Evolutionary conservation across 2,113 vertebrate species (phyloP), one percentile per base, ranked within the genome.

Genomic region (Xiphorhynchus elegans): DNA sequence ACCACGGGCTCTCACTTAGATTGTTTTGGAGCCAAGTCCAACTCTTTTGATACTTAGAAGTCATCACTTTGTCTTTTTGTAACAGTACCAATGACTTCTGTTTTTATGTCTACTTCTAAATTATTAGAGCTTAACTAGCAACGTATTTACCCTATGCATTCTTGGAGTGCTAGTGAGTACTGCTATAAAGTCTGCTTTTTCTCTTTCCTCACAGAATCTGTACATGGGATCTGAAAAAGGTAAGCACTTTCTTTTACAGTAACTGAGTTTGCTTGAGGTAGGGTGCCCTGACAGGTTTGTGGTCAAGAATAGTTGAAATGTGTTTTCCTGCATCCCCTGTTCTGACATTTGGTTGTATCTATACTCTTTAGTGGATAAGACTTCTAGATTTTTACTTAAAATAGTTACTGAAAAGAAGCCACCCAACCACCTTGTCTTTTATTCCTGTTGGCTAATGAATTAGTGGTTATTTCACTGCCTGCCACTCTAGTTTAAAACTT

Each of bases 181-280:
- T 93, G 79, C 66, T 97, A 5, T 95, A 88, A 85, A 81, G 19
- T 49, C 37, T 94, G 29, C 17, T 29, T 63, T 95, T 94, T 76
- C 55, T 87, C 16, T 84, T 93, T 87, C 62, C 85, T 91, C 69
- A 11, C 96, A 99, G 99, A 99, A 99, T 96, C 98, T 99, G 31
- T 99, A 98, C 96, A 98, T 99, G 99, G 99, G 99, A 69, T 99
- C 99, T 62, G 99, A 99, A 63, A 99, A 97, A 98, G 99, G 99
- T 99, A 97, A 98, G 97, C 53, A 13, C 44, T 47, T 73, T 35
- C 56, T 93, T 35, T 67, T 56, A 37, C 33, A 67, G 12, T n/a
- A 28, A 10, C 23, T 75, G 25, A 15, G 53, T 35, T 67, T 89
- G 25, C 19, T 66, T 88, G 67, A 44, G 66, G 52, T 17, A 47